A percentile compares a stretch with the other conserved stretches of the same genome.
Evolutionary conservation across 2,888 invertebrate species (phyloP).

Genomic region (Neoitamus cyanurus): DNA sequence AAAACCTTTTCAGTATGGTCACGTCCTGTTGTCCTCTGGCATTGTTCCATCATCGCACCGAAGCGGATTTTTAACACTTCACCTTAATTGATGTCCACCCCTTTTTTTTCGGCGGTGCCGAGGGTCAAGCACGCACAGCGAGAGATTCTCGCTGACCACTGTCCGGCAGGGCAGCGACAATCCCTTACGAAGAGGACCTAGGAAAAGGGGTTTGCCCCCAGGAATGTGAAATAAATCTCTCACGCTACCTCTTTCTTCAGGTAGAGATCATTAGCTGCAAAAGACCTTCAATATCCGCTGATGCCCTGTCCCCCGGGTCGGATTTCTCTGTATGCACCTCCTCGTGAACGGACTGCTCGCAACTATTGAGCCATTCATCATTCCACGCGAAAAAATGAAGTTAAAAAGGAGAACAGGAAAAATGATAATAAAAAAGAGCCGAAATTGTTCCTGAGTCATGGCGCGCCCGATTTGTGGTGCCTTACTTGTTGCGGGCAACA

Average conservation of each 20-base stretch:
- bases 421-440: not conserved
- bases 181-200: not conserved
- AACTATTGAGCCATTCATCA: constrained; percentile 42
- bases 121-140: constrained; percentile 22
- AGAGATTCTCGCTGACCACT: constrained; percentile 13
- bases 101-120: not conserved
- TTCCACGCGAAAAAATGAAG: constrained; percentile 32
- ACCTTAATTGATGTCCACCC: constrained; percentile 45
- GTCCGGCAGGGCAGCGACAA: not conserved
- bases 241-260: constrained; percentile 36
- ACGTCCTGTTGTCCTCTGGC: constrained; percentile 39
- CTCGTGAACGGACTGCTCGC: not conserved
- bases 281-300: constrained; percentile 40
- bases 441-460: constrained; percentile 34
- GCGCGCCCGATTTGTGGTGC: constrained; percentile 29
- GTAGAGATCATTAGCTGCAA: constrained; percentile 37
- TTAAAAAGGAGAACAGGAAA: not conserved
- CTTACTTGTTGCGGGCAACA: constrained; percentile 36
- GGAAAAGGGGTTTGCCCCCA: constrained; percentile 7
- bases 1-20: constrained; percentile 23
- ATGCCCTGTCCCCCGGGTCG: not conserved
- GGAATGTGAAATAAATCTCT: constrained; percentile 32
- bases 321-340: constrained; percentile 8
- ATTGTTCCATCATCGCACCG: constrained; percentile 34
- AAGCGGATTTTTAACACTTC: constrained; percentile 45